Percentiles rank a stretch among this genome's conserved stretches.
These are phyloP conservation scores for Parochlus steinenii DNA, from an alignment of 2,888 invertebrate genomes.

Conservation along the genomic window DNA sequence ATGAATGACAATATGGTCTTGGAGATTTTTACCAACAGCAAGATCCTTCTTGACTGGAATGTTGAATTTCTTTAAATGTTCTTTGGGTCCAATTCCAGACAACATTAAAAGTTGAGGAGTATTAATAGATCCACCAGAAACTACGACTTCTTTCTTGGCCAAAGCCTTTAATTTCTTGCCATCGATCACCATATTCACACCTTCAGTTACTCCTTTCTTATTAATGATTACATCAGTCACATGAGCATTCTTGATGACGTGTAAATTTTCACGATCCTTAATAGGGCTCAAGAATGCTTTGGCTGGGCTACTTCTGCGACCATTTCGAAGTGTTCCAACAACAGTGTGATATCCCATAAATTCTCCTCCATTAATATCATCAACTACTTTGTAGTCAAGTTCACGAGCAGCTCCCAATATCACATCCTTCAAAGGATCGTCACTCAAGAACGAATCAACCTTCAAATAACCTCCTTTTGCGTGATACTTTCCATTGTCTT, in stretches of 20 bases:
- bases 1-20: constrained; percentile 54
- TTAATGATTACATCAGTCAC: constrained; percentile 38
- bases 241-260: constrained; percentile 37
- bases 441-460: constrained; percentile 27
- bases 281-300: constrained; percentile 46
- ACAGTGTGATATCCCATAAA: constrained; percentile 34
- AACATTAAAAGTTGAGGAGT: constrained; percentile 70
- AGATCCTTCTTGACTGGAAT: constrained; percentile 42
- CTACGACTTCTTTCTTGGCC: constrained; percentile 50
- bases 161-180: constrained; percentile 34
- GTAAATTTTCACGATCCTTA: constrained; percentile 37
- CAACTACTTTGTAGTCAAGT: constrained; percentile 27
- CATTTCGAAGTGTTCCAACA: constrained; percentile 37
- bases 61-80: constrained; percentile 39
- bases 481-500: constrained; percentile 19
- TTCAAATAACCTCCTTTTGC: constrained; percentile 32
- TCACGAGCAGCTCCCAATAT: constrained; percentile 32
- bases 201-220: constrained; percentile 27
- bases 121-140: constrained; percentile 63
- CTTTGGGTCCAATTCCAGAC: constrained; percentile 54
- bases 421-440: constrained; percentile 24
- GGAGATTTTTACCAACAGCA: constrained; percentile 57
- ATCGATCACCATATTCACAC: constrained; percentile 28
- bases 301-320: constrained; percentile 55
- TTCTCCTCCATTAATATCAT: constrained; percentile 28